Evolutionary conservation across 2,797 vertebrate species (phyloP).

Genomic region (Chrysocyon brachyurus): DNA sequence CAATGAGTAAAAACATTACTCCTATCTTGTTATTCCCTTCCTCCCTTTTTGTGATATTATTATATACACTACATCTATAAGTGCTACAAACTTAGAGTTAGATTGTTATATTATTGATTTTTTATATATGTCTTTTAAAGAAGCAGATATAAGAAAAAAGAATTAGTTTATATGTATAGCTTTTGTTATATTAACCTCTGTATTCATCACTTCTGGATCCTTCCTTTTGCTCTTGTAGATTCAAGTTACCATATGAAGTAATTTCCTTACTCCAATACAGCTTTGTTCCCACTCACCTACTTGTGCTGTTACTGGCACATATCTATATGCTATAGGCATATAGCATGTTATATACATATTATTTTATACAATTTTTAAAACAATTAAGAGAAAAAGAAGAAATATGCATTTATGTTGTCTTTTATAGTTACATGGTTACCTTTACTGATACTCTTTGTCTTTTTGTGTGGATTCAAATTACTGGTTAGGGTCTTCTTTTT

Average conservation of each 20-base stretch:
- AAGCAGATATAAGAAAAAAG: background rate
- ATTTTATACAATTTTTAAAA: conserved; percentile 35
- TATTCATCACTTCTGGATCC: conserved; percentile 18
- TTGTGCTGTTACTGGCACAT: background rate
- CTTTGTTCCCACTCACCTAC: background rate
- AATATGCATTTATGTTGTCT: background rate
- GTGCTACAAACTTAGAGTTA: background rate
- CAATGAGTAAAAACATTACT: conserved; percentile 7
- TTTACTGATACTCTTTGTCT: background rate
- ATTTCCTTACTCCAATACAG: background rate
- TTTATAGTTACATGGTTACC: conserved; percentile 31
- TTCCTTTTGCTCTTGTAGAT: background rate
- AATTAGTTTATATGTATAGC: background rate
- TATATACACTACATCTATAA: background rate
- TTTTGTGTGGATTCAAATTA: background rate
- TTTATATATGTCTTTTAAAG: conserved; percentile 61
- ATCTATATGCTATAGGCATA: conserved; percentile 2
- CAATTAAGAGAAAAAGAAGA: conserved; percentile 18
- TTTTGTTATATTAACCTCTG: conserved; percentile 6
- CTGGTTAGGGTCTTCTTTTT: background rate
- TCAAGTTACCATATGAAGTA: background rate
- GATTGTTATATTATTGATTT: conserved; percentile 4
- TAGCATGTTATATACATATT: background rate
- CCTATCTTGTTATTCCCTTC: background rate
- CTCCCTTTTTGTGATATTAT: background rate